phyloP scores from a whole-genome alignment of 2,797 vertebrate species.

The Betta splendens region DNA sequence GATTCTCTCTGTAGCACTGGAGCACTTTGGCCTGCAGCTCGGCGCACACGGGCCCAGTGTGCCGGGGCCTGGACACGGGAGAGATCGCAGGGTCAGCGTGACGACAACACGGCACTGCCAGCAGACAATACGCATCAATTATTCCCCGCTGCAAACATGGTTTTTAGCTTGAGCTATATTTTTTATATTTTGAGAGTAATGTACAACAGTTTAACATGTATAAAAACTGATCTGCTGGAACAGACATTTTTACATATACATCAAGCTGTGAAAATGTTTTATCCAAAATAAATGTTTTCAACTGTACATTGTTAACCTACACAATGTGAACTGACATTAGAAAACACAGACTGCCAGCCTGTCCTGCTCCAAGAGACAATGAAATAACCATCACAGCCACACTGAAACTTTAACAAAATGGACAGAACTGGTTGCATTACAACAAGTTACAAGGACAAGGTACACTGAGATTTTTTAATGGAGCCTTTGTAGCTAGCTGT shows the following conservation, averaged over 20 bases:
- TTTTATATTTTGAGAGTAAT: background rate
- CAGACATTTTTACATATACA: no score
- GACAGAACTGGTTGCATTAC: background rate
- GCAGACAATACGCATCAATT: background rate
- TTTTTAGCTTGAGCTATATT: background rate
- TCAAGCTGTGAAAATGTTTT: no score
- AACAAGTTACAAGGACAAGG: background rate
- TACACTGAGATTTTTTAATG: no score
- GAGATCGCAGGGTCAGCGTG: slow-evolving; percentile 17
- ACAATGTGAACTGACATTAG: background rate
- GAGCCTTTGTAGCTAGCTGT: background rate
- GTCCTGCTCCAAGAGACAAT: slow-evolving; percentile 1
- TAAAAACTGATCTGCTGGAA: no score
- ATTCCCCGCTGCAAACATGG: no score
- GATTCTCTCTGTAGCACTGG: slow-evolving; percentile 88
- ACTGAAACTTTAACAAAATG: slow-evolving; percentile 1
- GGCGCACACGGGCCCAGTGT: slow-evolving; percentile 81
- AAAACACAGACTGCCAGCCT: background rate
- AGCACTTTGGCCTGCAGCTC: slow-evolving; percentile 89
- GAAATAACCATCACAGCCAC: background rate
- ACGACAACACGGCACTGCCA: background rate
- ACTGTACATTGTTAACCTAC: background rate
- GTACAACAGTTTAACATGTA: no score
- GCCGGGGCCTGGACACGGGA: slow-evolving; percentile 54
- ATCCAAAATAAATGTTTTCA: no score